A percentile compares a stretch with the other conserved stretches of the same genome.
These are phyloP conservation scores for Triops cancriformis DNA, from an alignment of 1,140 invertebrate species.

Conservation along the genomic window DNA sequence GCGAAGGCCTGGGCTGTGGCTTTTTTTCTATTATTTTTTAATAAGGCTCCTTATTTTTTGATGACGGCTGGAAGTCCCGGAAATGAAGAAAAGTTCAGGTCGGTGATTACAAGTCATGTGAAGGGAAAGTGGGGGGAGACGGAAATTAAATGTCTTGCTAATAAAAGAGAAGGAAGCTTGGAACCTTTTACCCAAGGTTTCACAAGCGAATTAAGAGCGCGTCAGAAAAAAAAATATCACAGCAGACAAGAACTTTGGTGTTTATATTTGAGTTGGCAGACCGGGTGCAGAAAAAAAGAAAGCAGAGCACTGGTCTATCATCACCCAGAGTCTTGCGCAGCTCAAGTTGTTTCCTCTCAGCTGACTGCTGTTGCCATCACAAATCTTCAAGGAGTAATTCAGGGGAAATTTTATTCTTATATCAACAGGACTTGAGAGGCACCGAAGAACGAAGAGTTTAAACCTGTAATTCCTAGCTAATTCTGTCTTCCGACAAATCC, in stretches of 20 bases:
- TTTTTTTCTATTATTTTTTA: conserved; percentile 12
- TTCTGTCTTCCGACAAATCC: no score
- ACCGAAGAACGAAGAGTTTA: no score
- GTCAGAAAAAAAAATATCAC: background rate
- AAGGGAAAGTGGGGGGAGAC: background rate
- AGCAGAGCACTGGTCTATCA: background rate
- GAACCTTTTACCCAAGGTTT: conserved; percentile 4
- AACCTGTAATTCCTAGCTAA: no score
- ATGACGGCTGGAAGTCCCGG: conserved; percentile 1
- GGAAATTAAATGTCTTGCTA: conserved; percentile 11
- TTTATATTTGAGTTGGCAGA: conserved; percentile 7
- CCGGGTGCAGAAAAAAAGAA: background rate
- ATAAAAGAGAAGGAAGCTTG: background rate
- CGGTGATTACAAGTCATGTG: conserved; percentile 10
- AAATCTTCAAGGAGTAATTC: background rate
- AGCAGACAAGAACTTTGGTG: background rate
- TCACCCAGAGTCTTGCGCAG: background rate
- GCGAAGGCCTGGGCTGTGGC: background rate
- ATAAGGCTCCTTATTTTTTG: background rate
- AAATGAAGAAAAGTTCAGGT: conserved; percentile 11
- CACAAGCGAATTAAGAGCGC: conserved; percentile 13
- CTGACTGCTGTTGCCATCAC: background rate
- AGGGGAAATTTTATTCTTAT: background rate
- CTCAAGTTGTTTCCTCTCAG: background rate
- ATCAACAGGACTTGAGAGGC: no score